Evolutionary conservation across 2,888 invertebrate species (phyloP), one percentile per base, ranked within the genome.

Genomic region (Luffia ferchaultella): DNA sequence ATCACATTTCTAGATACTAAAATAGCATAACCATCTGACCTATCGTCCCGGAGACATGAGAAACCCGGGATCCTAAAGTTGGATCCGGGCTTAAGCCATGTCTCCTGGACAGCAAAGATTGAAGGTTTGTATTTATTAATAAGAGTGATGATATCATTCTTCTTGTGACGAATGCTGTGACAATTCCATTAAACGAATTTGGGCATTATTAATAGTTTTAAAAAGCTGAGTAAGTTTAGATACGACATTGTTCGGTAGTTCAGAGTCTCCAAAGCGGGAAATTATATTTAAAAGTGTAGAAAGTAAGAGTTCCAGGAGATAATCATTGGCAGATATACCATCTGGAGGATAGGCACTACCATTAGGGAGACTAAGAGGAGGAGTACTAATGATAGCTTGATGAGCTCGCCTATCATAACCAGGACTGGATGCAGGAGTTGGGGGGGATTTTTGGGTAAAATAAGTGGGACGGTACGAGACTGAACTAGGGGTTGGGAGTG

Each of bases 11-110:
- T 17, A 2, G 57, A 19, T 16, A 53, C 53, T 19, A 47, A 16
- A 2, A 58, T 58, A 9, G 46, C 60, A 43, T 56, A 54, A 1
- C 58, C 58, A 42, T 61, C 58, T 19, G 2, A 16, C 41, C 58
- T 53, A 51, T 58, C 58, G 50, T 58, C 56, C 16, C 59, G 51
- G 5, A 60, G 52, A 52, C 58, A 57, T 2, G 56, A 42, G 45
- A 52, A 59, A 7, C 58, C 58, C 2, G 51, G 49, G 2, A 56
- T 18, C 19, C 52, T 18, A 42, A 56, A 54, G 12, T 18, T 46
- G 17, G 49, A 50, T 1, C 46, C 54, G 7, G 58, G 54, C 15
- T 50, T 40, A 12, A 57, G 46, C 57, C 59, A 59, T 16, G 48
- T 16, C 53, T 57, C 57, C 30, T 51, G 45, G 45, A 57, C 49